Evolutionary conservation across 2,113 vertebrate genomes (phyloP), one percentile per base, ranked within the genome.

Genomic region (Phylloscopus whistleri): DNA sequence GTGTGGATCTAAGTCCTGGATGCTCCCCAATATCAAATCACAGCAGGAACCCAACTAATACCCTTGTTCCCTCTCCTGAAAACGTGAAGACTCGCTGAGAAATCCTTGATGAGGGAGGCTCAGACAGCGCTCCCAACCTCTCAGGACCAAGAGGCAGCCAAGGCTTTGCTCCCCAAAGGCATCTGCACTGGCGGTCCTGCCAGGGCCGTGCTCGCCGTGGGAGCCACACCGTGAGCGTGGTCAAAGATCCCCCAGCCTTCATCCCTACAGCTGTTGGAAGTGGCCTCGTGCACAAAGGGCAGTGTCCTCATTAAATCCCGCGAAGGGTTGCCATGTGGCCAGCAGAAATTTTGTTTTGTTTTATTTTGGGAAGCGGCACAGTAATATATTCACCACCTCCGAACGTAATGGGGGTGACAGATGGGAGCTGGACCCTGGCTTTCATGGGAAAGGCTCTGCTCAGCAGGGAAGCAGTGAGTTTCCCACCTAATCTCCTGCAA

Each of bases 371-470:
- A 83, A 84, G 82, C 33, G 0, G 76, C 86, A 26, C 16, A 18
- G 53, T 96, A 96, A 97, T 97, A 56, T 87, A 95, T 97, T 97
- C 94, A 94, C 37, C 81, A 84, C 58, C 91, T 90, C 76, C 1
- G 0, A 87, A 73, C 0, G 78, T 59, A 94, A 74, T 73, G 75
- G 94, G 94, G 76, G 80, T 88, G 95, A 94, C 96, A 97, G 97
- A 97, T 97, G 96, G 96, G 94, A 97, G 89, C 94, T 97, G 96
- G 89, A 75, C 93, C 76, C 76, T 22, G 62, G 55, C 70, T 96
- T 93, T 94, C 94, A 75, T 91, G 95, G 91, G 96, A 96, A 95
- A 92, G 78, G 82, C 91, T 89, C 63, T 62, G 88, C 96, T 90
- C 94, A 90, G 95, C 85, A 84, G 97, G 97, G 82, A 89, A 79